Conservation (phyloP, 2,113 vertebrate genomes). For the Paedocypris sp. region DNA sequence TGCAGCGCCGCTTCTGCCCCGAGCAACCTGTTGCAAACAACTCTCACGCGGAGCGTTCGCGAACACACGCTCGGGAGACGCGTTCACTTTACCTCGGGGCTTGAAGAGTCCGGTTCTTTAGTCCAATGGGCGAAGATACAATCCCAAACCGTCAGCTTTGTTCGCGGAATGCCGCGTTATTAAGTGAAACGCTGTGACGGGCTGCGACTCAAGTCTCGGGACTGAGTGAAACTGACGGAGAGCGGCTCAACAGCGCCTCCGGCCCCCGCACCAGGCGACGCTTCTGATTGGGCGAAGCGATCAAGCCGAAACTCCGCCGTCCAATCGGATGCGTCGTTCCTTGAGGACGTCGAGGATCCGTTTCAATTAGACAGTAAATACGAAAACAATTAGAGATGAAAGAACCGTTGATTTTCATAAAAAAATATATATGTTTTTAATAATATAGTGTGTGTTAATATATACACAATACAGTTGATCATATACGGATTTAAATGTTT, state of each 20-base stretch:
- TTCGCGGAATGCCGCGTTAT: neutral
- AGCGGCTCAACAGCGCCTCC: constrained; percentile 21
- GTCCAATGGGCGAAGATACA: neutral
- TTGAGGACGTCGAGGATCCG: neutral
- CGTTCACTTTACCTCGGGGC: neutral
- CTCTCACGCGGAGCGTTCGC: constrained; percentile 1
- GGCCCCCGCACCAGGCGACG: neutral
- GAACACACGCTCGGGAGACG: neutral
- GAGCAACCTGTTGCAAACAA: constrained; percentile 62
- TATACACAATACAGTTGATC: too few relatives aligned
- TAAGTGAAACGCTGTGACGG: constrained; percentile 22
- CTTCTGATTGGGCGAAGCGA: constrained; percentile 1
- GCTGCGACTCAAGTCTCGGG: neutral
- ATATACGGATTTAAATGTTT: too few relatives aligned
- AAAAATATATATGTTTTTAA: too few relatives aligned
- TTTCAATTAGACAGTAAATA: neutral
- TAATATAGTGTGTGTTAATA: too few relatives aligned
- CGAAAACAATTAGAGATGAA: too few relatives aligned
- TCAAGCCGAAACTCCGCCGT: neutral
- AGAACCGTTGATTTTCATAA: too few relatives aligned
- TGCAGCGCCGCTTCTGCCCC: constrained; percentile 21
- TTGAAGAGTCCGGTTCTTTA: neutral
- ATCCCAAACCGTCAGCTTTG: neutral
- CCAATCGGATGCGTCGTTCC: constrained; percentile 3
- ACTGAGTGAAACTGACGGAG: constrained; percentile 25